Evolutionary conservation across 2,888 invertebrate species (phyloP).

Genomic region (Parthenolecanium corni): DNA sequence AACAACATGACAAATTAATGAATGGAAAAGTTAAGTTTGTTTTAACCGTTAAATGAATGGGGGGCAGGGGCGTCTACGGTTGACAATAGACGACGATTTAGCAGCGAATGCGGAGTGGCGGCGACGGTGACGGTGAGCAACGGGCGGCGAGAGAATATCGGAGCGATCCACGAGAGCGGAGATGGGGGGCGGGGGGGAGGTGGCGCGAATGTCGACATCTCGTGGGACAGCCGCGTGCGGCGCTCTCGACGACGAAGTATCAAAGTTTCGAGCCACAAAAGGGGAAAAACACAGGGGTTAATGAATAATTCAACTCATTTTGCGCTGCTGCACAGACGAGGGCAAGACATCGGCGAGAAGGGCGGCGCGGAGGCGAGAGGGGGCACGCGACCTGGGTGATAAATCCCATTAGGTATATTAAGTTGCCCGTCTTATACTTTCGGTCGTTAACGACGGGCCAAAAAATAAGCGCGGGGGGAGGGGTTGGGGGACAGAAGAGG

Average conservation of each 20-base stretch:
- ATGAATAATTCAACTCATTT: conserved; percentile 28
- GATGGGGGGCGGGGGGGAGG: not conserved
- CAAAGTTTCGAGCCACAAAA: conserved; percentile 25
- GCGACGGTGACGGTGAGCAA: too few relatives aligned
- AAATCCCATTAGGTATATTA: conserved; percentile 28
- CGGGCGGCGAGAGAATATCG: too few relatives aligned
- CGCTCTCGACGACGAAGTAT: conserved; percentile 3
- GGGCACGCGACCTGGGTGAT: conserved; percentile 7
- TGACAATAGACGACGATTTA: too few relatives aligned
- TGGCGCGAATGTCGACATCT: conserved; percentile 24
- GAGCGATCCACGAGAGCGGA: not conserved
- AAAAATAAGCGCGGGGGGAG: too few relatives aligned
- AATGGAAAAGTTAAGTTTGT: conserved; percentile 21
- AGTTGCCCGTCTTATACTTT: conserved; percentile 27
- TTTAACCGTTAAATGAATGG: conserved; percentile 12
- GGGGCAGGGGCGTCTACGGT: too few relatives aligned
- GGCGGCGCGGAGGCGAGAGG: too few relatives aligned
- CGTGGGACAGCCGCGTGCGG: conserved; percentile 12
- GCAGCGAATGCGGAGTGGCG: too few relatives aligned
- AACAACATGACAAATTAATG: conserved; percentile 22
- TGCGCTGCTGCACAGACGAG: too few relatives aligned
- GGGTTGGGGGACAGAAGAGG: too few relatives aligned
- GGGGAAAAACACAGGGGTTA: conserved; percentile 10
- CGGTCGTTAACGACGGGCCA: conserved; percentile 26
- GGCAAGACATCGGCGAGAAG: too few relatives aligned